phyloP scores from a whole-genome alignment of 2,888 invertebrate species.

The Camponotus fellah region DNA sequence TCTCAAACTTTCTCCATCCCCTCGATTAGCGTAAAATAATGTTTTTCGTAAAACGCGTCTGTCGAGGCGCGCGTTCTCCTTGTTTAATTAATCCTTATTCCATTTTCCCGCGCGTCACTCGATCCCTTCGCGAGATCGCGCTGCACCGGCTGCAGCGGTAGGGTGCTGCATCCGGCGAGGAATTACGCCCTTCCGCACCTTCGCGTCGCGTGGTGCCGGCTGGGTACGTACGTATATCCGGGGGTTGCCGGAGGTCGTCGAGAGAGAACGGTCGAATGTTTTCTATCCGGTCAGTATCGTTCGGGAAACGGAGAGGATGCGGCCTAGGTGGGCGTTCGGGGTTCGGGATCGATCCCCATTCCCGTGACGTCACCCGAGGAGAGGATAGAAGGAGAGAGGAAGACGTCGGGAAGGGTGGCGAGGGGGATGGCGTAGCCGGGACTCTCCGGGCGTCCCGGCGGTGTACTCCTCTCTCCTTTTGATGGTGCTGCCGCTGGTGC shows the following conservation, averaged over 20 bases:
- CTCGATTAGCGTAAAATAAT: background rate
- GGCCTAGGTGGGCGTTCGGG: slow-evolving; percentile 77
- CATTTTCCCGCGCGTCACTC: slow-evolving; percentile 37
- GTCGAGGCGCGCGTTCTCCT: background rate
- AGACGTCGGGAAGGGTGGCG: slow-evolving; percentile 27
- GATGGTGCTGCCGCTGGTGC: slow-evolving; percentile 50
- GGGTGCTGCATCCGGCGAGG: slow-evolving; percentile 28
- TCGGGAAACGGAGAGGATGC: slow-evolving; percentile 64
- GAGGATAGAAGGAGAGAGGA: slow-evolving; percentile 52
- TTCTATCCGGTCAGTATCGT: slow-evolving; percentile 80
- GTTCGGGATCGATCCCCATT: slow-evolving; percentile 84
- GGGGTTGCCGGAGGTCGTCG: slow-evolving; percentile 51
- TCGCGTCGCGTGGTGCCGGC: slow-evolving; percentile 7
- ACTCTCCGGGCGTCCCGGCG: slow-evolving; percentile 69
- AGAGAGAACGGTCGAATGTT: slow-evolving; percentile 78
- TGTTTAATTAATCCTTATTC: background rate
- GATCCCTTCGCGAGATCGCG: slow-evolving; percentile 33
- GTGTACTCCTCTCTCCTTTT: slow-evolving; percentile 59
- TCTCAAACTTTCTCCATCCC: background rate
- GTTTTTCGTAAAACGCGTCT: background rate
- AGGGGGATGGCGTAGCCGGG: slow-evolving; percentile 60
- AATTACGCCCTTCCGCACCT: slow-evolving; percentile 46
- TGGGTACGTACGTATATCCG: slow-evolving; percentile 31
- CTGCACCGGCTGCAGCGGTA: slow-evolving; percentile 19
- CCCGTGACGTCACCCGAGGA: slow-evolving; percentile 83